These are phyloP conservation scores for Sibirionetta formosa DNA, from an alignment of 2,797 vertebrate genomes.

Conservation along the genomic window DNA sequence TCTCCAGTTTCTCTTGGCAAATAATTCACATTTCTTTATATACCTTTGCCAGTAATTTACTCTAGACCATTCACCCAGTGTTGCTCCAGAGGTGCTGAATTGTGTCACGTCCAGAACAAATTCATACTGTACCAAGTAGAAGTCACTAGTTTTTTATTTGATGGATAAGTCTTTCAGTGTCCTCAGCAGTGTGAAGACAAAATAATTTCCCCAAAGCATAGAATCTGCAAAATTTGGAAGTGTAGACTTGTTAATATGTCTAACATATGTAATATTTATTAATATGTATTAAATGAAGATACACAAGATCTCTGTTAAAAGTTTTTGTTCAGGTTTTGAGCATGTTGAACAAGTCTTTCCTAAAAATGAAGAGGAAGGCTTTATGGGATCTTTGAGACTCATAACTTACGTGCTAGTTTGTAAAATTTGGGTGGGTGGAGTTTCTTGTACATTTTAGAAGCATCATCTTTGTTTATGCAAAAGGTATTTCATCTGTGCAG, in stretches of 20 bases:
- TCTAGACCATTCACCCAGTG: not conserved
- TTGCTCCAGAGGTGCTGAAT: not conserved
- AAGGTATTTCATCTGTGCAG: not conserved
- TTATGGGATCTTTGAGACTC: not conserved
- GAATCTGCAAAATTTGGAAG: not conserved
- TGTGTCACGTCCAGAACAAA: not conserved
- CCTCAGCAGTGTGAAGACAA: not conserved
- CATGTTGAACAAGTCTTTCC: not conserved
- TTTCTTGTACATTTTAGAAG: not conserved
- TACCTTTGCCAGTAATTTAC: not conserved
- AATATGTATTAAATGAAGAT: not conserved
- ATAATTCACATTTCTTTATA: not conserved
- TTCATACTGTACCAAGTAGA: not conserved
- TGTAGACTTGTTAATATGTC: not conserved
- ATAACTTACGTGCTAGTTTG: not conserved
- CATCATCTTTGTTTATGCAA: not conserved
- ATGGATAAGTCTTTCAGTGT: not conserved
- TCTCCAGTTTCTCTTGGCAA: not conserved
- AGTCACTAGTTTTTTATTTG: not conserved
- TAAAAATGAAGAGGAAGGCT: not conserved
- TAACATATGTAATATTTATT: not conserved
- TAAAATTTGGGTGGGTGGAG: not conserved
- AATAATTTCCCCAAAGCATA: not conserved
- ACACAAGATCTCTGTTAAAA: not conserved
- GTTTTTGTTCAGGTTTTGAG: not conserved